phyloP scores from a whole-genome alignment of 2,888 invertebrate genomes.

The Alentia gelatinosa region DNA sequence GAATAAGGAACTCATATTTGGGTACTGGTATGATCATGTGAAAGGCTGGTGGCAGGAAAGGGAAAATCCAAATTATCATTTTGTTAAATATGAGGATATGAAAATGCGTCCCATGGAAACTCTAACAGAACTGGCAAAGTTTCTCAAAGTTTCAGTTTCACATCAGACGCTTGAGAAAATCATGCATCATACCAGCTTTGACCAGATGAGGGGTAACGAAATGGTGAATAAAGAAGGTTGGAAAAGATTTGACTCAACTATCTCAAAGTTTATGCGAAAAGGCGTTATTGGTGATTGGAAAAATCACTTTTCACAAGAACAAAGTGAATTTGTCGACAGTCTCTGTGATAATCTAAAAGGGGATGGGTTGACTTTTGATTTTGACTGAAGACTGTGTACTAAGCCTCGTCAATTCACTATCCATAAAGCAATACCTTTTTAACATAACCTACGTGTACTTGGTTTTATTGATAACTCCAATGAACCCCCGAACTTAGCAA shows the following conservation, averaged over 20 bases:
- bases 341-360: neutral
- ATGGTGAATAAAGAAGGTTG: slow-evolving; percentile 1
- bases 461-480: too few species aligned
- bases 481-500: too few species aligned
- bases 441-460: too few species aligned
- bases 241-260: neutral
- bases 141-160: neutral
- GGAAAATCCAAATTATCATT: neutral
- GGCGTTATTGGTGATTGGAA: slow-evolving; percentile 49
- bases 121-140: neutral
- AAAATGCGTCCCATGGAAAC: neutral
- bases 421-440: too few species aligned
- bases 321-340: slow-evolving; percentile 42
- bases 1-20: slow-evolving; percentile 37
- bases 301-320: slow-evolving; percentile 36
- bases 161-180: neutral
- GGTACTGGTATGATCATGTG: slow-evolving; percentile 46
- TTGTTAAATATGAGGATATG: slow-evolving; percentile 44
- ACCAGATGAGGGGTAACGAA: neutral
- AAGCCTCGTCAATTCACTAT: too few species aligned
- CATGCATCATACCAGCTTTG: neutral
- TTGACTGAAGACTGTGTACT: too few species aligned
- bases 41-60: slow-evolving; percentile 4
- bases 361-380: neutral
- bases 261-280: slow-evolving; percentile 40